Conservation (phyloP, 2,797 vertebrate species). For the Margarornis squamiger region DNA sequence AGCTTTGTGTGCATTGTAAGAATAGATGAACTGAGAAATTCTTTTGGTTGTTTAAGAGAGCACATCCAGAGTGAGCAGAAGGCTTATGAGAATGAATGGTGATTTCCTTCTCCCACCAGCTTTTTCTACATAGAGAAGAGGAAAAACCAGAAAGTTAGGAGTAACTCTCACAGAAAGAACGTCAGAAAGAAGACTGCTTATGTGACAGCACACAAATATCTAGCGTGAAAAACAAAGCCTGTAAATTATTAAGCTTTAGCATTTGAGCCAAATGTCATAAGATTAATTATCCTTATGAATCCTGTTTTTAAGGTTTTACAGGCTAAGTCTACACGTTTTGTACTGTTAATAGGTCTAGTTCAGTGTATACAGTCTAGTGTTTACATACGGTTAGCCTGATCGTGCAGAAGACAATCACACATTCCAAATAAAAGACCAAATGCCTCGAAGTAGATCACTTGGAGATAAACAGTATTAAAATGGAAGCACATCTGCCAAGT, state of each 20-base stretch:
- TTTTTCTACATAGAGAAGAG: neutral
- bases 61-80: neutral
- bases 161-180: neutral
- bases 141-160: neutral
- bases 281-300: constrained; percentile 2
- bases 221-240: neutral
- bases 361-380: neutral
- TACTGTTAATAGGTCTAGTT: neutral
- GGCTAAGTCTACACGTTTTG: neutral
- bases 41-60: neutral
- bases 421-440: constrained; percentile 37
- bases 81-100: neutral
- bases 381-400: neutral
- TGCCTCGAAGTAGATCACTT: constrained; percentile 51
- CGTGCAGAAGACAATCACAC: neutral
- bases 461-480: constrained; percentile 58
- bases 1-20: neutral
- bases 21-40: neutral
- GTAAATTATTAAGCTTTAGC: neutral
- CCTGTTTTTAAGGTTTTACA: neutral
- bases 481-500: constrained; percentile 59
- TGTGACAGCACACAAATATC: neutral
- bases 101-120: neutral
- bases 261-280: neutral
- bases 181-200: neutral